Conservation (phyloP, 2,888 invertebrate genomes). For the Eilema griseolum region DNA sequence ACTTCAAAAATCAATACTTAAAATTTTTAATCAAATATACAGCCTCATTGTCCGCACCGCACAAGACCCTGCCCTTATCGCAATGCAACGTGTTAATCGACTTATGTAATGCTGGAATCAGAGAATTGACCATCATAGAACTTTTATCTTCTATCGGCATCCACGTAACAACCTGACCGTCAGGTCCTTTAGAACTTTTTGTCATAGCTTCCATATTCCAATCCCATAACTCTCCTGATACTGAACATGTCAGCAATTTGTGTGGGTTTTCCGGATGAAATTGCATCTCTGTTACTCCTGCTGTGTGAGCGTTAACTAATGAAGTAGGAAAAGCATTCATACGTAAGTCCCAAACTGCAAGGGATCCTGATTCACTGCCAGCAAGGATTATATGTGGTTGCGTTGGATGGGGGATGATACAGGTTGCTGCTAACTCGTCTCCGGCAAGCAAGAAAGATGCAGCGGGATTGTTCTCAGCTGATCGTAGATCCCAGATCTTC, state of each 20-base stretch:
- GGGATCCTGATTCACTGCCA: conserved; percentile 94
- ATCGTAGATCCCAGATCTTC: conserved; percentile 95
- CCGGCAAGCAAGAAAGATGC: conserved; percentile 92
- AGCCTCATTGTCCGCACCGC: conserved; percentile 96
- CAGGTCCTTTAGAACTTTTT: conserved; percentile 70
- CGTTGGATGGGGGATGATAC: conserved; percentile 94
- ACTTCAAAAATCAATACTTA: conserved; percentile 65
- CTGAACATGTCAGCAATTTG: conserved; percentile 93
- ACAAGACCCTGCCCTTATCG: conserved; percentile 91
- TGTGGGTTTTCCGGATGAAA: conserved; percentile 95
- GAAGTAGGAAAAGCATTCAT: conserved; percentile 94
- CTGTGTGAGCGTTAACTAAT: conserved; percentile 91
- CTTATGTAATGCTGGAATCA: conserved; percentile 92
- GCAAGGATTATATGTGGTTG: conserved; percentile 94
- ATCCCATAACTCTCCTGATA: conserved; percentile 95
- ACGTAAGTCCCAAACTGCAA: conserved; percentile 96
- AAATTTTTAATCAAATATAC: conserved; percentile 92
- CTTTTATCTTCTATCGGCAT: conserved; percentile 90
- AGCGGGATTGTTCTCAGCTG: conserved; percentile 87
- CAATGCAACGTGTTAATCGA: conserved; percentile 94
- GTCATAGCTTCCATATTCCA: conserved; percentile 91
- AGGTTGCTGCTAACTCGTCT: conserved; percentile 91
- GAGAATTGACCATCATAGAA: conserved; percentile 90
- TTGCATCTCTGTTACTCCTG: conserved; percentile 93
- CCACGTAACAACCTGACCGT: conserved; percentile 86